These are phyloP conservation scores for Drosophila monieri DNA, from an alignment of 2,888 invertebrate genomes.

Conservation along the genomic window DNA sequence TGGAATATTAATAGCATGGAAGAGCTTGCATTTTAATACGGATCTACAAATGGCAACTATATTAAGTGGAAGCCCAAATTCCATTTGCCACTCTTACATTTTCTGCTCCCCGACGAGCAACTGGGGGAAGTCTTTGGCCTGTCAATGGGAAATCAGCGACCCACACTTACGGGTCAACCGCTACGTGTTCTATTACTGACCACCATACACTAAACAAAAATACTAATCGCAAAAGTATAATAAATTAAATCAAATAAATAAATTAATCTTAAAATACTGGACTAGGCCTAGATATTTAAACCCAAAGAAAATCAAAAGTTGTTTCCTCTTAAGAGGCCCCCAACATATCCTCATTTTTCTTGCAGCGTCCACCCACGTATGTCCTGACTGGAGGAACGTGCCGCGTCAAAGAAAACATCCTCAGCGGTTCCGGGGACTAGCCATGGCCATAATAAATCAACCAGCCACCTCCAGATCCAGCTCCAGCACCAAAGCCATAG, in stretches of 20 bases:
- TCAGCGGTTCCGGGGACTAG: conserved; percentile 19
- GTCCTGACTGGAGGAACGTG: conserved; percentile 46
- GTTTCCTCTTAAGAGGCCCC: not conserved
- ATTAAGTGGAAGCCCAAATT: conserved; percentile 6
- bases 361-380: conserved; percentile 10
- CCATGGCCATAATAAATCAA: conserved; percentile 20
- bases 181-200: conserved; percentile 1
- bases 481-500: not conserved
- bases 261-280: no score
- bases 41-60: conserved; percentile 10
- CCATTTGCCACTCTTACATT: not conserved
- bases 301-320: not conserved
- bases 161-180: conserved; percentile 20
- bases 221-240: no score
- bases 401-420: conserved; percentile 58
- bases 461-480: not conserved
- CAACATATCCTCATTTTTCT: conserved; percentile 10
- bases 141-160: conserved; percentile 28
- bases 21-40: conserved; percentile 46
- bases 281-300: not conserved
- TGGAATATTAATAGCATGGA: conserved; percentile 70
- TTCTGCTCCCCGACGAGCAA: not conserved
- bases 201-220: not conserved
- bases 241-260: no score
- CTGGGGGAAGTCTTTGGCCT: conserved; percentile 16